Evolutionary conservation across 2,113 vertebrate species (phyloP).

Genomic region (Dromaius novaehollandiae): DNA sequence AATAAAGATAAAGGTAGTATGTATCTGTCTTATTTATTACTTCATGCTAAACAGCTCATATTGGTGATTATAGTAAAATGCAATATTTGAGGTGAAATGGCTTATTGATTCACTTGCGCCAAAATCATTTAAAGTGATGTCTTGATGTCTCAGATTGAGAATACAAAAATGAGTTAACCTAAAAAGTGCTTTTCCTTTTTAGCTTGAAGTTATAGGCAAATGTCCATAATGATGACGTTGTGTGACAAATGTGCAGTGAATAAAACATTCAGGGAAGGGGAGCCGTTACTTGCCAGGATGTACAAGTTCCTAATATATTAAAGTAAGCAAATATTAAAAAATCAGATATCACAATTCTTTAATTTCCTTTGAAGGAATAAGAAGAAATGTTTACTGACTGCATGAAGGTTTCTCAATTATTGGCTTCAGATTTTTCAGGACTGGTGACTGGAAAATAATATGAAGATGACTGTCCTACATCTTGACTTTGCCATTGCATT

Average conservation of each 20-base stretch:
- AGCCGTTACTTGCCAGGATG: background rate
- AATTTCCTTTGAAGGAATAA: background rate
- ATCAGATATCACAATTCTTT: background rate
- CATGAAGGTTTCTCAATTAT: background rate
- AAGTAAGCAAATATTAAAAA: background rate
- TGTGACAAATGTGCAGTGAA: background rate
- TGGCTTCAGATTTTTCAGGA: background rate
- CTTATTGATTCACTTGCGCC: background rate
- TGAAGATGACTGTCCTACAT: background rate
- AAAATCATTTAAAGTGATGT: background rate
- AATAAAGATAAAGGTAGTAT: no score
- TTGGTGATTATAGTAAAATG: background rate
- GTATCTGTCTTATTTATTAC: background rate
- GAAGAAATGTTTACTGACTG: background rate
- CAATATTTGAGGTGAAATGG: background rate
- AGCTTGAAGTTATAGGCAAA: background rate
- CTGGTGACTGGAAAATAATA: background rate
- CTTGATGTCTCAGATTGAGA: background rate
- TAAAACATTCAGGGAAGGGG: background rate
- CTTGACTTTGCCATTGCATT: background rate
- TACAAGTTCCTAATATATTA: background rate
- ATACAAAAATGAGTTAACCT: background rate
- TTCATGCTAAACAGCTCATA: background rate
- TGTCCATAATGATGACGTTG: background rate
- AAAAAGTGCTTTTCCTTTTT: background rate